Evolutionary conservation across 2,888 invertebrate species (phyloP).

Genomic region (Brachyptera risi): DNA sequence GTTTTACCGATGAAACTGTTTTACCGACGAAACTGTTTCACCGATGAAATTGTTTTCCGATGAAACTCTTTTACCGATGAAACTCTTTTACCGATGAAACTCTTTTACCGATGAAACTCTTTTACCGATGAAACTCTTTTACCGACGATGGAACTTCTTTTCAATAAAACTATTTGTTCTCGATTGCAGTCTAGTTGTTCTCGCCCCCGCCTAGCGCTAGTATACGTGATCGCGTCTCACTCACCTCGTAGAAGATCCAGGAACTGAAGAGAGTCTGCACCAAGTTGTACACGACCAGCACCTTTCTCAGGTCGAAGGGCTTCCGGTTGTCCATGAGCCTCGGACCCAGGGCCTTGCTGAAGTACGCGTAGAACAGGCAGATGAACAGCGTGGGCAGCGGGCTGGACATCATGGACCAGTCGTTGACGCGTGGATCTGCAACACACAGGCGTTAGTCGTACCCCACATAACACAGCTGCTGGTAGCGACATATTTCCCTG

Average conservation of each 20-base stretch:
- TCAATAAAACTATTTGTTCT: too few relatives aligned
- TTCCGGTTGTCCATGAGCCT: slow-evolving; percentile 85
- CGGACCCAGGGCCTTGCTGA: slow-evolving; percentile 78
- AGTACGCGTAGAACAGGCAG: slow-evolving; percentile 79
- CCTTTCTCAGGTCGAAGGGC: slow-evolving; percentile 73
- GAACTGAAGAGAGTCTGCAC: slow-evolving; percentile 85
- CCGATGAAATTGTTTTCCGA: too few relatives aligned
- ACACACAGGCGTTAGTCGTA: slow-evolving; percentile 36
- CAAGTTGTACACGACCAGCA: slow-evolving; percentile 83
- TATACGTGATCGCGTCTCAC: slow-evolving; percentile 33
- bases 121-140: too few relatives aligned
- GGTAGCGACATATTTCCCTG: slow-evolving; percentile 50
- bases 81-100: too few relatives aligned
- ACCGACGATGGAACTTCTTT: too few relatives aligned
- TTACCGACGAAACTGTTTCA: too few relatives aligned
- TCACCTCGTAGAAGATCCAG: slow-evolving; percentile 92
- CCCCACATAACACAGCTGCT: slow-evolving; percentile 45
- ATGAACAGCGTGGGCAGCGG: slow-evolving; percentile 80
- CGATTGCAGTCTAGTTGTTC: not conserved
- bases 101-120: too few relatives aligned
- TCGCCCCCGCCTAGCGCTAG: not conserved
- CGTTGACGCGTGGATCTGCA: slow-evolving; percentile 83
- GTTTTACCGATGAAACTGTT: too few relatives aligned
- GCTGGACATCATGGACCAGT: slow-evolving; percentile 86
- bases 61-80: too few relatives aligned